These are phyloP conservation scores for Tetrapedia diversipes DNA, from an alignment of 2,888 invertebrate genomes.

Conservation along the genomic window DNA sequence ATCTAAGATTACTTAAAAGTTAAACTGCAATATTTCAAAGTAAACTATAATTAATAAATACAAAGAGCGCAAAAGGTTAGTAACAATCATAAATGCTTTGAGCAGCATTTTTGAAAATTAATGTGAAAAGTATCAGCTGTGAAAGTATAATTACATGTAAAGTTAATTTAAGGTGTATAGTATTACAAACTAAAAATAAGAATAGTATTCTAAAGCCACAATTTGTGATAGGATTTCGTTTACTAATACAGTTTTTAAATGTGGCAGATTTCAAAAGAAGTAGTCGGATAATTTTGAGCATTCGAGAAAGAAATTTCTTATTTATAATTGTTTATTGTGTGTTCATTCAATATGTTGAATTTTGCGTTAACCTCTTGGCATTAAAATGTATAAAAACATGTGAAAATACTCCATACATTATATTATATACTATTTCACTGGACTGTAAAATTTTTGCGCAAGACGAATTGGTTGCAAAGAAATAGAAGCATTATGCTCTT, in stretches of 20 bases:
- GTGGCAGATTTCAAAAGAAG: conserved; percentile 30
- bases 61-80: conserved; percentile 40
- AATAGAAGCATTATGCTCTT: conserved; percentile 30
- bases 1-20: too few relatives aligned
- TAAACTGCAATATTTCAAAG: too few relatives aligned
- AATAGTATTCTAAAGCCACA: conserved; percentile 40
- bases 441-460: conserved; percentile 19
- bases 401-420: conserved; percentile 22
- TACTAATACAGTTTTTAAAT: conserved; percentile 43
- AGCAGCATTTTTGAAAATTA: conserved; percentile 25
- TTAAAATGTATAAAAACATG: conserved; percentile 4
- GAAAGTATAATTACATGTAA: conserved; percentile 56
- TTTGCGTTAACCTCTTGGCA: conserved; percentile 15
- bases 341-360: conserved; percentile 19
- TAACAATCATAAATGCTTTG: conserved; percentile 35
- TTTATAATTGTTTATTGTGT: conserved; percentile 22
- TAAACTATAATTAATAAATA: conserved; percentile 22
- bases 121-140: conserved; percentile 34
- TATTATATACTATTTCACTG: neutral
- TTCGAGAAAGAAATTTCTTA: conserved; percentile 32
- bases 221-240: conserved; percentile 59
- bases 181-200: conserved; percentile 48
- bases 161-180: conserved; percentile 40
- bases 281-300: conserved; percentile 32
- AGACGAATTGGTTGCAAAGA: conserved; percentile 5